These are phyloP conservation scores for Sminthurinus aureus DNA, from an alignment of 2,888 invertebrate species.

Conservation along the genomic window DNA sequence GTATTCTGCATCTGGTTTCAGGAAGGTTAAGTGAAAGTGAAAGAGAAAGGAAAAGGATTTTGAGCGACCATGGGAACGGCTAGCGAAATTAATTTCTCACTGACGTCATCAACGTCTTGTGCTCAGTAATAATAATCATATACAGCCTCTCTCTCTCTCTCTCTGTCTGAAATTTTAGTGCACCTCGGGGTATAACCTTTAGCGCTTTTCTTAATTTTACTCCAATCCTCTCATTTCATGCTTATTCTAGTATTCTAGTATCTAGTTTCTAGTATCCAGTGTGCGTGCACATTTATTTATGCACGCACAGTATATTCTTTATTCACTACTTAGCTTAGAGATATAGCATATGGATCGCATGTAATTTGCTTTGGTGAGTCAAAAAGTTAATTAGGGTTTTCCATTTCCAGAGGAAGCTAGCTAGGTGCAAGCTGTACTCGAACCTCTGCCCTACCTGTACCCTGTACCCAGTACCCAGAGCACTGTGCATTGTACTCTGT, in stretches of 20 bases:
- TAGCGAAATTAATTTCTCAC: conserved; percentile 51
- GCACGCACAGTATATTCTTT: too few species aligned
- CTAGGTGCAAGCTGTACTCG: too few species aligned
- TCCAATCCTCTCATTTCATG: neutral
- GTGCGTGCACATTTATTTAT: too few species aligned
- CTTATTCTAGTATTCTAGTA: neutral
- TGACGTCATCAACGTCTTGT: conserved; percentile 45
- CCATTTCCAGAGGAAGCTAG: too few species aligned
- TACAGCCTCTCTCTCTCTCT: neutral
- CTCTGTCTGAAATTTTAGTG: neutral
- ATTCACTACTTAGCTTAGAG: too few species aligned
- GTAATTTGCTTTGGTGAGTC: too few species aligned
- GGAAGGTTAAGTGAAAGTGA: neutral
- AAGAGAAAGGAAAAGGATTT: conserved; percentile 41
- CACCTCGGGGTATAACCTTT: neutral
- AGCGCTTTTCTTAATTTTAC: neutral
- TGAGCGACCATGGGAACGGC: conserved; percentile 43
- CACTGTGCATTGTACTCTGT: too few species aligned
- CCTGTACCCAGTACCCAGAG: too few species aligned
- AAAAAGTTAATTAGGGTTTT: too few species aligned
- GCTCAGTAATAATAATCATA: conserved; percentile 37
- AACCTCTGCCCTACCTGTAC: too few species aligned
- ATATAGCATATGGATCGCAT: too few species aligned
- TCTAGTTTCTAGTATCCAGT: neutral
- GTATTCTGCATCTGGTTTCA: too few species aligned